Conservation (phyloP, 2,113 vertebrate genomes). For the Callipepla squamata region DNA sequence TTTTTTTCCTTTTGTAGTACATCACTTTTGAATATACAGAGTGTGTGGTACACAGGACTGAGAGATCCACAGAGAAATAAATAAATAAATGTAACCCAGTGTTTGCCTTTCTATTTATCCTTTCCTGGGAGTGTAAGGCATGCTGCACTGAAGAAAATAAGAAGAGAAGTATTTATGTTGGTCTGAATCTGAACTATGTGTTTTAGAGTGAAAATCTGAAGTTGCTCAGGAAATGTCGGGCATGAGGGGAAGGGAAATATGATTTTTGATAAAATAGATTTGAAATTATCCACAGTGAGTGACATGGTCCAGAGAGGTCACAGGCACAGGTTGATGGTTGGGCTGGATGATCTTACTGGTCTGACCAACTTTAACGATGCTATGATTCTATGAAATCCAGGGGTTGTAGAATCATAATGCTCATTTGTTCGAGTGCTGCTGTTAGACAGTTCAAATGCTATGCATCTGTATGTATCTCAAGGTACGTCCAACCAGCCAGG, state of each 20-base stretch:
- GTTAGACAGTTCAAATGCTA: rapidly evolving
- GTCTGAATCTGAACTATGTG: not conserved
- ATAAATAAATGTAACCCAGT: not conserved
- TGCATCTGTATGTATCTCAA: not conserved
- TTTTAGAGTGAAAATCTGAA: not conserved
- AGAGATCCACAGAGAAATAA: not conserved
- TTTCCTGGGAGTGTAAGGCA: not conserved
- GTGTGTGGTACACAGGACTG: not conserved
- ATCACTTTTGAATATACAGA: not conserved
- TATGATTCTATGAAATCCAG: not conserved
- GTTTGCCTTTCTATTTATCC: not conserved
- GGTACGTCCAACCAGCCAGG: not conserved
- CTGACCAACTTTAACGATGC: no score
- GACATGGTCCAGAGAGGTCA: no score
- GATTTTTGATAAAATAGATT: not conserved
- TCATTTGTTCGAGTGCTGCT: not conserved
- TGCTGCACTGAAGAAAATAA: not conserved
- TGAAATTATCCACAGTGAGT: not conserved
- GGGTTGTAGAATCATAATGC: not conserved
- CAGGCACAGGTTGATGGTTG: no score
- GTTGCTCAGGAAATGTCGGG: not conserved
- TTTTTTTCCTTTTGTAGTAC: not conserved
- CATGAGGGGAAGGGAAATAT: not conserved
- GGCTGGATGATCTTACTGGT: no score
- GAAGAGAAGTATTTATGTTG: not conserved